Conservation (phyloP, 23 tunicate genomes). For the Phallusia fumigata region DNA sequence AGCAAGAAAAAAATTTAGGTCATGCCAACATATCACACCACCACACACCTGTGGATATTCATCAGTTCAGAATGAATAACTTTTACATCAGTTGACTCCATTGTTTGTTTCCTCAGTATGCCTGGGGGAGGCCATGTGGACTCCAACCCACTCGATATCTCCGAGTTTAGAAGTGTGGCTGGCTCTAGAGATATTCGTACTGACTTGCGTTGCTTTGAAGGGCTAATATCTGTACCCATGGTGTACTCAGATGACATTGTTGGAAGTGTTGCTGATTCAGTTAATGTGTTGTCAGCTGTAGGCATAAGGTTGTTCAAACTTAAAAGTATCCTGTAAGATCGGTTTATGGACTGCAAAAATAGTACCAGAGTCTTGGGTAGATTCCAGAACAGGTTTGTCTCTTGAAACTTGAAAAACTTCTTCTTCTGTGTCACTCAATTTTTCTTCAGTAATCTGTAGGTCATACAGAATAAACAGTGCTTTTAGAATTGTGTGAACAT, state of each 20-base stretch:
- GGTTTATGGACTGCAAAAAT: too few species aligned
- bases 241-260: constrained; percentile 49
- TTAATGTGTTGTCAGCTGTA: constrained; percentile 43
- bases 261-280: constrained; percentile 52
- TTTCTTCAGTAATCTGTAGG: too few species aligned
- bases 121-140: constrained; percentile 33
- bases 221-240: neutral
- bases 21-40: too few species aligned
- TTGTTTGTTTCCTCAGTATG: constrained; percentile 15
- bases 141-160: constrained; percentile 31
- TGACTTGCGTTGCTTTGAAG: constrained; percentile 37
- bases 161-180: constrained; percentile 41
- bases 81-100: constrained; percentile 58
- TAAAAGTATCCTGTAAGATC: too few species aligned
- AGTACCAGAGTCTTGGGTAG: too few species aligned
- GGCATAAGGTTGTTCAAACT: too few species aligned
- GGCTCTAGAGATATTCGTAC: constrained; percentile 63
- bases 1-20: too few species aligned
- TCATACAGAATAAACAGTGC: too few species aligned
- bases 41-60: constrained; percentile 58
- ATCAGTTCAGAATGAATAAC: constrained; percentile 74
- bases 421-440: too few species aligned
- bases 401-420: too few species aligned
- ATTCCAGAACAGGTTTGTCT: too few species aligned
- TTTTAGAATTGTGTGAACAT: too few species aligned